Base-by-base conservation (phyloP, 1,140 invertebrate genomes). In the Limonius californicus region DNA sequence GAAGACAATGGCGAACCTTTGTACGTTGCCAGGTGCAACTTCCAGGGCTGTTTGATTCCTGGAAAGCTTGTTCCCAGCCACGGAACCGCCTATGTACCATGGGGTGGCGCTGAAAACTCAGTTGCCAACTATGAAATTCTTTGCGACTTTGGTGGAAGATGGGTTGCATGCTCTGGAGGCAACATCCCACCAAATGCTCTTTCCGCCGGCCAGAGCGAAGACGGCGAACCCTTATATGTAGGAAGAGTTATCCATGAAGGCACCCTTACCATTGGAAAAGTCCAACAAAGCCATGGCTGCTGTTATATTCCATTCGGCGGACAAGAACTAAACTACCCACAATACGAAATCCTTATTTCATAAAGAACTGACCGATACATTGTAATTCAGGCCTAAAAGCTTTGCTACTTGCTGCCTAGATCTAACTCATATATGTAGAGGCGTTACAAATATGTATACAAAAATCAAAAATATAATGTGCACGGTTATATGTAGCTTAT, bases 11-110 rank as follows among this genome's bases (percentile, higher is more conserved):
- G 82, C 0, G 90, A 91, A 73, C 79, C 85, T 7, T 71, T 92
- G 27, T 92, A 84, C 70, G 85, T 94, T 9, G 87, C 84, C 1
- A 80, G 91, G 61, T 66, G 70, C 7, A 69, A 72, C 18, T 73
- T 71, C 59, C 71, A 91, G 70, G 89, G 89, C 23, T 89, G 85
- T 43, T 70, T 89, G 3, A 80, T 92, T 64, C 90, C 90, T 62
- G 91, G 91, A 30, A 94, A 94, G 77, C 76, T 90, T 6, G 81
- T 86, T 39, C 80, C 84, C 0, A 85, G 85, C 1, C 89, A 92
- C 18, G 61, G 85, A 8, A 85, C 86, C 6, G 85, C 84, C 65
- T 94, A 91, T 70, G 74, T 93, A 0, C 76, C 90, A n/a, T 93
- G 88, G 87, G 90, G 89, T 8, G 90, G 90, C 20, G 76, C 75